Evolutionary conservation across 2,113 vertebrate genomes (phyloP), one percentile per base, ranked within the genome.

Genomic region (Odocoileus virginianus): DNA sequence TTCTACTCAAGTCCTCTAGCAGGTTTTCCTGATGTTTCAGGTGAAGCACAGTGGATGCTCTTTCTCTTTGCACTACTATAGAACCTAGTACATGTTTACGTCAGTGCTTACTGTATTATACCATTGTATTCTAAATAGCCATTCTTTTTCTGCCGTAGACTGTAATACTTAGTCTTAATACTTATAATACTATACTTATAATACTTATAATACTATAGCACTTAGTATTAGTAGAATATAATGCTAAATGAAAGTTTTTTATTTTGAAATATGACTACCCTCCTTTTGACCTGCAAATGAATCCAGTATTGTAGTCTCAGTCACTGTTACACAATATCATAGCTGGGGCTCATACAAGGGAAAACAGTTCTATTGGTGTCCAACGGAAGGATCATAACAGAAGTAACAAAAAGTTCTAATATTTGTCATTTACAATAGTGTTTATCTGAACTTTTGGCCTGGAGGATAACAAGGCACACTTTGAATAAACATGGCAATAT

Each of bases 401-500:
- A 98, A 98, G 93, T 98, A 98, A 98, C 98, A 94, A 97, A 98
- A 98, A 97, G 97, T 98, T 98, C 98, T 98, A 98, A 99, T 99
- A 98, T 98, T 98, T 99, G 98, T 98, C 98, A 98, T 99, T 99
- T 97, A 98, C 99, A 99, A 98, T 98, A 92, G 98, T 97, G 97
- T 99, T 98, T 99, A 99, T 99, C 98, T 98, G 95, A 96, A 96
- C 47, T 98, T 98, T 99, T 97, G 99, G 99, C 98, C 99, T 54
- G 97, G 98, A 96, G 98, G 96, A 99, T 98, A 96, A 98, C 98
- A 99, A 99, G 99, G 97, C 98, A 96, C 98, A 98, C 98, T 98
- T 98, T 98, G 99, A 99, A 99, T 99, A 99, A 99, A 99, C 99
- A 99, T 96, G 11, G 98, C 96, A 98, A 98, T 99, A 99, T 99